Conservation (phyloP, 2,113 vertebrate species). For the Pipra filicauda region DNA sequence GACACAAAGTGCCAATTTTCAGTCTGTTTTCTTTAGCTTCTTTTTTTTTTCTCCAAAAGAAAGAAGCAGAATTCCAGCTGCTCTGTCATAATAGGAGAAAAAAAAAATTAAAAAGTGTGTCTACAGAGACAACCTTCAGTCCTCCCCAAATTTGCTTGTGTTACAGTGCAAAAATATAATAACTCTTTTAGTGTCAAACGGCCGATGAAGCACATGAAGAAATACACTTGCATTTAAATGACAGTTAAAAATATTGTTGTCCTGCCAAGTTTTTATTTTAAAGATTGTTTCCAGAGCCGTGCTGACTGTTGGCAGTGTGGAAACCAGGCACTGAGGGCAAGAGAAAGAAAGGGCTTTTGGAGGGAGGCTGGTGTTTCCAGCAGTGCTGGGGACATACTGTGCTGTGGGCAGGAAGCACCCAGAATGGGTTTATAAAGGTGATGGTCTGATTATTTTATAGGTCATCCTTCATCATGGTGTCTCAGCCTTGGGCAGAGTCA, state of each 20-base stretch:
- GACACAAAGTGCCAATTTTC: background rate
- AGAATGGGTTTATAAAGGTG: background rate
- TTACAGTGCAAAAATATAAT: background rate
- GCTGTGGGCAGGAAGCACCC: background rate
- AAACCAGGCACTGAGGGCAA: rapidly evolving
- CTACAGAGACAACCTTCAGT: background rate
- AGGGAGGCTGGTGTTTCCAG: background rate
- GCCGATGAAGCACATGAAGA: background rate
- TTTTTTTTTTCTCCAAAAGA: background rate
- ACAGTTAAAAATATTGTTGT: background rate
- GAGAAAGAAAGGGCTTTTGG: background rate
- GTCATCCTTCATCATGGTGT: background rate
- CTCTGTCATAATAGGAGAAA: background rate
- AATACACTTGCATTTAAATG: background rate
- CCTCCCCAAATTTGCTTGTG: background rate
- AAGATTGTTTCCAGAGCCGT: background rate
- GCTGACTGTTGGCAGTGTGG: background rate
- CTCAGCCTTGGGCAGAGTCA: background rate
- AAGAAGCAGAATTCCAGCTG: background rate
- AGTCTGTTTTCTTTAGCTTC: background rate
- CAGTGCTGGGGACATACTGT: background rate
- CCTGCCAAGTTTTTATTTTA: background rate
- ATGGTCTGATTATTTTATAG: background rate
- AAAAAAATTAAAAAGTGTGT: background rate
- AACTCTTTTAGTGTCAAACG: background rate